These are phyloP conservation scores for Cerastis leucographa DNA, from an alignment of 2,888 invertebrate genomes.

Conservation along the genomic window DNA sequence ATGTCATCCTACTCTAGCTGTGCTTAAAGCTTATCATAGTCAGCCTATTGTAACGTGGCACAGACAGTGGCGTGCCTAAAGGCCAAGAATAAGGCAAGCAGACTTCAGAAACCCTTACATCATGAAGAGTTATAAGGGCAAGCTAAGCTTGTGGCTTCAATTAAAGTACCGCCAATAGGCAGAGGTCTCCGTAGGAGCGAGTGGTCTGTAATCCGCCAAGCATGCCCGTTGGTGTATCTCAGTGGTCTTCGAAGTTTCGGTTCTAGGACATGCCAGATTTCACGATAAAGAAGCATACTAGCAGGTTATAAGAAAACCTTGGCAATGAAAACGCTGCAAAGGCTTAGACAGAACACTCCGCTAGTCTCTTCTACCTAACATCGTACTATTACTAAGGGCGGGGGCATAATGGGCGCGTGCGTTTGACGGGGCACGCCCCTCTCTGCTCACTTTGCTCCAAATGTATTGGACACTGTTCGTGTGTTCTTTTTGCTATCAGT, in stretches of 20 bases:
- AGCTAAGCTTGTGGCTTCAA: too few relatives aligned
- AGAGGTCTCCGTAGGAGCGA: background rate
- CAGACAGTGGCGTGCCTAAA: too few relatives aligned
- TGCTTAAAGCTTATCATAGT: background rate
- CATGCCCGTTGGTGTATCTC: background rate
- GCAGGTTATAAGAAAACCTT: background rate
- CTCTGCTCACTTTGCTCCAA: conserved; percentile 78
- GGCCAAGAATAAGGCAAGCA: too few relatives aligned
- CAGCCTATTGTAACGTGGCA: background rate
- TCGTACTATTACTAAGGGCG: conserved; percentile 65
- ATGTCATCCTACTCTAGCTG: background rate
- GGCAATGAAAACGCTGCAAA: background rate
- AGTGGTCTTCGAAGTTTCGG: background rate
- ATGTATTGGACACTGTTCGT: conserved; percentile 82
- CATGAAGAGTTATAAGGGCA: too few relatives aligned
- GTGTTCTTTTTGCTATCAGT: conserved; percentile 72
- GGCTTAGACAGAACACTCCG: conserved; percentile 9
- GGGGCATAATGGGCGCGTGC: conserved; percentile 83
- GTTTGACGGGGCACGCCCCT: conserved; percentile 84
- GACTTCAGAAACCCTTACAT: too few relatives aligned
- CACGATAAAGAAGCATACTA: background rate
- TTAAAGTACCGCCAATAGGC: too few relatives aligned
- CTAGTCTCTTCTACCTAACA: conserved; percentile 61
- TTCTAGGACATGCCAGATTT: background rate
- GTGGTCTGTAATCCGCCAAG: background rate